Evolutionary conservation across 2,113 vertebrate genomes (phyloP), one percentile per base, ranked within the genome.

Genomic region (Megalops atlanticus): DNA sequence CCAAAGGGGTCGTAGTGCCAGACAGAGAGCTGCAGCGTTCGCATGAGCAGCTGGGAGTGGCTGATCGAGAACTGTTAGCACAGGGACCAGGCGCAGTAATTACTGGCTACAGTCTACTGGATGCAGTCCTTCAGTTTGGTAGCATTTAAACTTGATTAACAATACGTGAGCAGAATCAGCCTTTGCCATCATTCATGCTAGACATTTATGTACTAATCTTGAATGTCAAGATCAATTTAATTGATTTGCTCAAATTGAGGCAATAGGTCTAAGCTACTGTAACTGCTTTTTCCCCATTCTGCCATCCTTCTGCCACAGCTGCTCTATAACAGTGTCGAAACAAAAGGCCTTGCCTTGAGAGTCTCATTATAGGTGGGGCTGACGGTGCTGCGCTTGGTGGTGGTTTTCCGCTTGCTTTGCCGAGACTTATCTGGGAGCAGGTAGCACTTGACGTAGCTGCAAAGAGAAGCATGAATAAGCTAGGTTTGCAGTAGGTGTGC

Each of bases 391-490:
- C 91, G 93, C 88, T 98, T 98, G 86, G 95, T 92, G 80, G 89
- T 92, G 0, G 97, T 98, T 88, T 99, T 99, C 86, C 92, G 95
- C 84, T 99, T 99, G 80, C 96, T 96, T 82, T 96, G 96, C 58
- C 95, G 95, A 24, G 97, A 97, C 84, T 96, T 99, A 86, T 99
- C 97, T 0, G 97, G 97, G 16, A 99, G 94, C 7, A 99, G 96
- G 81, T 99, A 99, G 71, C 95, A 96, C 91, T 99, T 99, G 41
- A 99, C 96, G 0, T 99, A 99, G 36, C 97, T 99, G 85, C 77
- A 49, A 69, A 79, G 6, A 18, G 35, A 31, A 35, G 5, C 69
- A 71, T 71, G 14, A 21, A 38, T 15, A 4, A 38, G 12, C 36
- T 27, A 38, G 2, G 11, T 71, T 31, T 8, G 14, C 11, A 31